phyloP scores from a whole-genome alignment of 2,888 invertebrate species.

The Cheilosia urbana region DNA sequence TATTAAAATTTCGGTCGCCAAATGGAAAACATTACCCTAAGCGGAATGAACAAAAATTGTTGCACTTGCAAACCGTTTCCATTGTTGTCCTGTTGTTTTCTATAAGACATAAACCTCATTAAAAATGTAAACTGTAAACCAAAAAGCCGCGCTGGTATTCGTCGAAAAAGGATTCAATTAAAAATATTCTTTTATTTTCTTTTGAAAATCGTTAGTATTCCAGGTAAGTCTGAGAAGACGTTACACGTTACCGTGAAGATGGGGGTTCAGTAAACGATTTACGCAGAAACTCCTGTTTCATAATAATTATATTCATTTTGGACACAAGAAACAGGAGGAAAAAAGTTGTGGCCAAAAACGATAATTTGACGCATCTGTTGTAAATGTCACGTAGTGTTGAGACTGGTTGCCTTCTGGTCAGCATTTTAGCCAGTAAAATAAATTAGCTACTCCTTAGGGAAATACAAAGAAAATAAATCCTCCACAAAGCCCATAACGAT shows the following conservation, averaged over 20 bases:
- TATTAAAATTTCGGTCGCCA: conserved; percentile 70
- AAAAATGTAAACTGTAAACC: conserved; percentile 32
- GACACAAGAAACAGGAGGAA: conserved; percentile 17
- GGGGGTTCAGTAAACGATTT: conserved; percentile 30
- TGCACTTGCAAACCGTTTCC: conserved; percentile 55
- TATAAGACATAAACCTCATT: conserved; percentile 19
- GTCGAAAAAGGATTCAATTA: conserved; percentile 4
- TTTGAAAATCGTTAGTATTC: conserved; percentile 8
- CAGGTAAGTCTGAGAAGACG: background rate
- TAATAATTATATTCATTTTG: conserved; percentile 33
- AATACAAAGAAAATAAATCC: conserved; percentile 53
- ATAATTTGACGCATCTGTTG: conserved; percentile 69
- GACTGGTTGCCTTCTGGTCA: conserved; percentile 65
- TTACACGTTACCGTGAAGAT: background rate
- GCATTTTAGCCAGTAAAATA: conserved; percentile 66
- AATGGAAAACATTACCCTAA: conserved; percentile 48
- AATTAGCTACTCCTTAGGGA: conserved; percentile 67
- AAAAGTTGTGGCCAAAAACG: conserved; percentile 43
- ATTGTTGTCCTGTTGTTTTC: background rate
- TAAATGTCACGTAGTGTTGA: conserved; percentile 70
- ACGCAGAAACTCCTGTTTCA: conserved; percentile 22
- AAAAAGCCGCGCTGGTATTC: conserved; percentile 16
- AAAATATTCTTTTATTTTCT: background rate
- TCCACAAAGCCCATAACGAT: conserved; percentile 57
- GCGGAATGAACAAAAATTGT: conserved; percentile 61